A percentile compares a stretch with the other conserved stretches of the same genome.
Evolutionary conservation across 1,140 invertebrate genomes (phyloP).

Genomic region (Plectrocnemia conspersa): DNA sequence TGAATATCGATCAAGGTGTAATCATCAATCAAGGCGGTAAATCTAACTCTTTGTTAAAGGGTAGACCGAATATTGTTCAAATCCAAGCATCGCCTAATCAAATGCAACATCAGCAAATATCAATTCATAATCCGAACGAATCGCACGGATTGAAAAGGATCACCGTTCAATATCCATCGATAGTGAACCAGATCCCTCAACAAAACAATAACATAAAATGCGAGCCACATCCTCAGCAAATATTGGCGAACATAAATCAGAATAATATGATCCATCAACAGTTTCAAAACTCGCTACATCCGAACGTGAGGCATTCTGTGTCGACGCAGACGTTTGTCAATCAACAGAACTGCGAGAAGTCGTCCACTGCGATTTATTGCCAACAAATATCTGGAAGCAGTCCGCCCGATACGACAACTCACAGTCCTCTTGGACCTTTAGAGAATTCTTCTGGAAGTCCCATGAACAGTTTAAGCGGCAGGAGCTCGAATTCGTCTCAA

Average conservation of each 20-base stretch:
- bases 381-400: constrained; percentile 47
- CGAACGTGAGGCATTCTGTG: constrained; percentile 58
- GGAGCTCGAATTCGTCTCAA: constrained; percentile 51
- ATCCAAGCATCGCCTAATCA: constrained; percentile 29
- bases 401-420: constrained; percentile 76
- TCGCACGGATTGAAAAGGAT: constrained; percentile 26
- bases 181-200: constrained; percentile 32
- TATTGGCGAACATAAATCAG: constrained; percentile 40
- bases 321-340: constrained; percentile 68
- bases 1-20: constrained; percentile 50
- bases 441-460: constrained; percentile 47
- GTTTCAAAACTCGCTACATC: constrained; percentile 36
- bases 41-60: constrained; percentile 29
- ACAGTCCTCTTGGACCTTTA: constrained; percentile 58
- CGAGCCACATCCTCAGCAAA: constrained; percentile 25
- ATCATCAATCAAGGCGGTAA: constrained; percentile 38
- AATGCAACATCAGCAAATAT: constrained; percentile 30
- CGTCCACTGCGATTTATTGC: constrained; percentile 50
- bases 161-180: constrained; percentile 29
- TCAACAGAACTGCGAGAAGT: constrained; percentile 55
- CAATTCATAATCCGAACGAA: constrained; percentile 30
- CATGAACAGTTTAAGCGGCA: constrained; percentile 52
- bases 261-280: constrained; percentile 39
- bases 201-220: constrained; percentile 27
- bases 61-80: constrained; percentile 29